Evolutionary conservation across 2,113 vertebrate genomes (phyloP).

Genomic region (Albula glossodonta): DNA sequence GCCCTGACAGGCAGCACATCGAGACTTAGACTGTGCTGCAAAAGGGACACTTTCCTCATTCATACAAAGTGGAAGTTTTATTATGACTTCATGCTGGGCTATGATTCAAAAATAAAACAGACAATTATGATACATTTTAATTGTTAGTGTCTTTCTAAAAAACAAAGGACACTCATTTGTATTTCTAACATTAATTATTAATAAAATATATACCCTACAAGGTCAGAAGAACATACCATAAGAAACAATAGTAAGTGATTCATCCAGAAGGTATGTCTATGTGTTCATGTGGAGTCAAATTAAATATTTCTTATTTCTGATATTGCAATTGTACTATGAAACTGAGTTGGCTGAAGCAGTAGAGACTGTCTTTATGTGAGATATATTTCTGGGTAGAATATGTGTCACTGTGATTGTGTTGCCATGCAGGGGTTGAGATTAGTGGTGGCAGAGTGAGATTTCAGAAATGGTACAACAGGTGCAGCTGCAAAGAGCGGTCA

Average conservation of each 20-base stretch:
- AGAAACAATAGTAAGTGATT: background rate
- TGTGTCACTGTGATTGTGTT: background rate
- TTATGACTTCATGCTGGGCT: background rate
- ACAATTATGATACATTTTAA: background rate
- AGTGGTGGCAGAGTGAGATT: too few relatives aligned
- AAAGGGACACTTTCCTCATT: background rate
- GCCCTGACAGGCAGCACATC: background rate
- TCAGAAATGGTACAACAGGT: too few relatives aligned
- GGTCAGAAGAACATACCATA: background rate
- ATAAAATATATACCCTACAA: too few relatives aligned
- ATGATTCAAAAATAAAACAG: background rate
- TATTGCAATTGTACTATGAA: background rate
- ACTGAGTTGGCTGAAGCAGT: background rate
- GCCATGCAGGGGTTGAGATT: background rate
- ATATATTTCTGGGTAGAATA: background rate
- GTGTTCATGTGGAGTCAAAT: background rate
- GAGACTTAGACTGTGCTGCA: background rate
- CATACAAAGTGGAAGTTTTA: background rate
- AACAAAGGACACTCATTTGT: too few relatives aligned
- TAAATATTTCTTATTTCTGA: background rate
- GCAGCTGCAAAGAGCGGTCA: too few relatives aligned
- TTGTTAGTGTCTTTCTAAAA: too few relatives aligned
- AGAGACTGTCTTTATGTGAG: background rate
- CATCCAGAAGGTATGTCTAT: background rate
- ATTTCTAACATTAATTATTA: too few relatives aligned